phyloP scores from a whole-genome alignment of 1,140 invertebrate species.

The Danaus plexippus region DNA sequence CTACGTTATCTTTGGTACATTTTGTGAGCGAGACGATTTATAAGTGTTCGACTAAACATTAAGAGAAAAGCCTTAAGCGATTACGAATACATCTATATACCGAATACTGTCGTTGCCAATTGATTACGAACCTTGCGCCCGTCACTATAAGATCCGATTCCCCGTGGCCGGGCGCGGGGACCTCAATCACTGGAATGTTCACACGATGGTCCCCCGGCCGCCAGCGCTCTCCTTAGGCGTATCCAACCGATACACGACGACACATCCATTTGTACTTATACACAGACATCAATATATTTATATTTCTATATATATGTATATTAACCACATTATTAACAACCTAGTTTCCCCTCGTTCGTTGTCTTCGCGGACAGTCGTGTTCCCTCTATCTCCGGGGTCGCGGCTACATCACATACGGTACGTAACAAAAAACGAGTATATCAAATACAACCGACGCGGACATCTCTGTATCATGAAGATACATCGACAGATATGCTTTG shows the following conservation, averaged over 20 bases:
- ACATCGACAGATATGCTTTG: too few relatives aligned
- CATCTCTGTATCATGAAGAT: too few relatives aligned
- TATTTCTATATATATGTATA: constrained; percentile 45
- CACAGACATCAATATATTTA: constrained; percentile 40
- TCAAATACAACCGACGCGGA: too few relatives aligned
- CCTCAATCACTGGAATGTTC: constrained; percentile 59
- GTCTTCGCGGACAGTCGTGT: constrained; percentile 58
- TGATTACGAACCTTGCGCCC: constrained; percentile 24
- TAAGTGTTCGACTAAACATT: constrained; percentile 40
- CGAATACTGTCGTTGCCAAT: constrained; percentile 47
- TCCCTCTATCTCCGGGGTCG: constrained; percentile 46
- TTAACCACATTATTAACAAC: constrained; percentile 55
- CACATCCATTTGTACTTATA: constrained; percentile 64
- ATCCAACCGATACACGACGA: constrained; percentile 49
- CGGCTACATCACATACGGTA: constrained; percentile 8
- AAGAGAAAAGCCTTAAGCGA: constrained; percentile 40
- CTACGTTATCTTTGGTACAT: constrained; percentile 56
- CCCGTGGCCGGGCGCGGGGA: constrained; percentile 24
- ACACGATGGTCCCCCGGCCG: constrained; percentile 35
- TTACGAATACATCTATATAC: constrained; percentile 31
- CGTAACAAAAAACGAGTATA: not conserved
- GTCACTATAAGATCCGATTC: constrained; percentile 15
- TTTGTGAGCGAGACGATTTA: constrained; percentile 61
- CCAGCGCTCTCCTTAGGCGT: constrained; percentile 65
- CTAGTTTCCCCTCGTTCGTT: constrained; percentile 64